Base-by-base conservation (phyloP, 2,888 invertebrate species). In the Tipula confusa region DNA sequence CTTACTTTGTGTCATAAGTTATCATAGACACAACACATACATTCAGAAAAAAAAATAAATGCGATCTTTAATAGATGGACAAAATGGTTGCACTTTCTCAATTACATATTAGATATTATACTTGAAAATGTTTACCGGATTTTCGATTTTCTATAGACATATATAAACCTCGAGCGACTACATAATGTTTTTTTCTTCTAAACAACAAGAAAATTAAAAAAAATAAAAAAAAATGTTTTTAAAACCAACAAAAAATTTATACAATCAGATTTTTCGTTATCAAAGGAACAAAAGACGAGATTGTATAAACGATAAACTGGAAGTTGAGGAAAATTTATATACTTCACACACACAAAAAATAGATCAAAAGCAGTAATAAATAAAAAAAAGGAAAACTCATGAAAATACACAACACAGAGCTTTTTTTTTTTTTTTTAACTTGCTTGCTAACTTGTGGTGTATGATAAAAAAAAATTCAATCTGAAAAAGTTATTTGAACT, bases 301-400 rank as follows among this genome's bases (percentile, higher is more conserved):
- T 64, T 64, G 64, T 64, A 24, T 64, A 64, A 64, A 64, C 64
- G 24, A 64, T 64, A 24, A 64, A 64, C 64, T 64, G 64, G 9
- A 64, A 64, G 64, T 64, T 64, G 64, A 24, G 64, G 48, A 64
- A 64, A 64, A 64, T 64, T 24, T 64, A 24, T 64, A 64, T 64
- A 64, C 64, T 64, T 64, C 64, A 64, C 64, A 64, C 64, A 64
- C 64, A 48, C 64, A 64, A 7, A 64, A 18, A 64, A 64, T 64
- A 64, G 64, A 64, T 64, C 64, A 64, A 64, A 64, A 64, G 64
- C 64, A 24, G 64, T 64, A 64, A 64, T 64, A 64, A 24, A 24
- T 24, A n/a, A 64, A 64, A n/a, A 31, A 31, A 31, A 31, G 7
- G 31, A 31, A 31, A 1, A 9, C 38, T 38, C 43, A 43, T n/a